Evolutionary conservation across 1,140 invertebrate species (phyloP).

Genomic region (Hyposmocoma kahamanoa): DNA sequence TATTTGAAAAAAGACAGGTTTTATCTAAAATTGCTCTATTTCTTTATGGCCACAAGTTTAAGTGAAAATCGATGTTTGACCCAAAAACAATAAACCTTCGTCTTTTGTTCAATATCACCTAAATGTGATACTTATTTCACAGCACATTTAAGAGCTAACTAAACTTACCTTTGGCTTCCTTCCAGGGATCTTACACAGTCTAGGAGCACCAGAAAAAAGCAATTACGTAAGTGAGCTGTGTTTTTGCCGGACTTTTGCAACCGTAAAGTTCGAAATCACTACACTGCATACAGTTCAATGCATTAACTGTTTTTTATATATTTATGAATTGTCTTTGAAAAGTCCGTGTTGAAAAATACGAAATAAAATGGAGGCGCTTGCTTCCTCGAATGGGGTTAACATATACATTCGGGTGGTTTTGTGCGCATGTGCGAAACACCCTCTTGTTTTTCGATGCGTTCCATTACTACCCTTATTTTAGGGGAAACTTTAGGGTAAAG

Average conservation of each 20-base stretch:
- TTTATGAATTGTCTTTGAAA: too few species aligned
- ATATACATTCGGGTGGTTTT: not conserved
- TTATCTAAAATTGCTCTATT: too few species aligned
- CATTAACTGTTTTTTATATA: too few species aligned
- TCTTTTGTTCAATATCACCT: too few species aligned
- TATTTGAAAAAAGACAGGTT: too few species aligned
- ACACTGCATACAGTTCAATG: too few species aligned
- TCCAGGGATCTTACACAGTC: conserved; percentile 28
- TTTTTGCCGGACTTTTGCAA: not conserved
- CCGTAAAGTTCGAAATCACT: not conserved
- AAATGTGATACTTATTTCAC: too few species aligned
- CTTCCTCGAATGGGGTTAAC: conserved; percentile 38
- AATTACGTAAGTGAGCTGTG: not conserved
- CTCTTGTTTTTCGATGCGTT: conserved; percentile 4
- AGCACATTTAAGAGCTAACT: too few species aligned
- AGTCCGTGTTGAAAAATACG: conserved; percentile 42
- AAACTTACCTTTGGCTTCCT: conserved; percentile 32
- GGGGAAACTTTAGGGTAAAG: not conserved
- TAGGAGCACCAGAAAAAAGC: not conserved
- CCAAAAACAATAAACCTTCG: too few species aligned
- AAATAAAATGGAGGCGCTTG: conserved; percentile 52
- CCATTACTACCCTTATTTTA: not conserved
- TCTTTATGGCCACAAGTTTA: too few species aligned
- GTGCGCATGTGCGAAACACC: conserved; percentile 35
- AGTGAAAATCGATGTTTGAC: conserved; percentile 16